Base-by-base conservation (phyloP, 2,797 vertebrate genomes). In the Poeciliopsis turneri region DNA sequence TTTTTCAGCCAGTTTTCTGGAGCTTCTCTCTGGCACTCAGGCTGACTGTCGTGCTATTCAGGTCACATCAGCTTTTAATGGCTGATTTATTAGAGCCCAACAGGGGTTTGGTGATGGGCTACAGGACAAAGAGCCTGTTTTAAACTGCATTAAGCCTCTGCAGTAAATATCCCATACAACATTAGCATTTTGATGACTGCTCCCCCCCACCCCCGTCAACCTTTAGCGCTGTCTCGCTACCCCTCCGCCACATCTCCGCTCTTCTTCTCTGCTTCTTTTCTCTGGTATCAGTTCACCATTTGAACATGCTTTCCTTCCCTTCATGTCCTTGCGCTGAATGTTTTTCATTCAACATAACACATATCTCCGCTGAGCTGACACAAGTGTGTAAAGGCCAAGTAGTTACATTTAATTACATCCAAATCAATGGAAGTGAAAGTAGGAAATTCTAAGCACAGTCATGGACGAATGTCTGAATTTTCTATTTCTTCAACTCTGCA, bases 61-160 rank as follows among this genome's bases (percentile, higher is more conserved):
- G 94, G 94, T 94, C 95, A 94, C 94, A 94, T 94, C 93, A 93
- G 93, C 92, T 91, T 92, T 94, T 94, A 95, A 94, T 94, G 94
- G 89, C 90, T 93, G 94, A 95, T 95, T 95, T 95, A 94, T 92
- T 88, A 88, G 78, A 68, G 82, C 84, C 91, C 90, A 90, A 92
- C 92, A 84, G 89, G 88, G 87, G 90, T 91, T 88, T 59, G 80
- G 83, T 86, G 93, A 93, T 90, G 92, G 91, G 90, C 87, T 77
- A 84, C 89, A 76, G 89, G 90, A 94, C 94, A 93, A 93, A 94
- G 90, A 93, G 91, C 86, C 93, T 91, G 94, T 92, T 95, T 95
- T 94, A 95, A 95, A 95, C 90, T 86, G 88, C 93, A 95, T 95
- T 94, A 95, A 93, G 93, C 92, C 93, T 85, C 86, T 18, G 91